phyloP scores from a whole-genome alignment of 2,113 vertebrate species.

The Psettodes erumei region DNA sequence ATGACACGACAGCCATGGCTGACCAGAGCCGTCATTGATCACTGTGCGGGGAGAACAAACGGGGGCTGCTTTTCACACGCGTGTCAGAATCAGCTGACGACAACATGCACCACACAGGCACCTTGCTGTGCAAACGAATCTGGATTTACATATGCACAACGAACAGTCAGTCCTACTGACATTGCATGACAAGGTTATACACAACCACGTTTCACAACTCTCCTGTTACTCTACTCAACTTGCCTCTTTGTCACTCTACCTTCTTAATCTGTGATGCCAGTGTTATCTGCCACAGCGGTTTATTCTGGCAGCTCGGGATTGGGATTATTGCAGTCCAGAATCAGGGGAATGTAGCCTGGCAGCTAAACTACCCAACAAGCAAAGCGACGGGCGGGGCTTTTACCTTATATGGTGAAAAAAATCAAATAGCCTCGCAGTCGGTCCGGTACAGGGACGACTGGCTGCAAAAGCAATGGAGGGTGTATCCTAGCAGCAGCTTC shows the following conservation, averaged over 20 bases:
- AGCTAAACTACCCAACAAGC: too few relatives aligned
- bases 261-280: too few relatives aligned
- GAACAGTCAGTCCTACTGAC: not conserved
- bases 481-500: not conserved
- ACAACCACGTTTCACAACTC: not conserved
- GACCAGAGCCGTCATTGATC: constrained; percentile 78
- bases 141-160: not conserved
- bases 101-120: not conserved
- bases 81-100: not conserved
- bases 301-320: not conserved
- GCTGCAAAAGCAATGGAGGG: constrained; percentile 2
- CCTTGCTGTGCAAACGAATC: not conserved
- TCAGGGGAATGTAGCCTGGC: too few relatives aligned
- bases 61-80: not conserved
- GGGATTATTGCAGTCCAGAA: too few relatives aligned
- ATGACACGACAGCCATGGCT: constrained; percentile 90
- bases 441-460: constrained; percentile 15
- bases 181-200: not conserved
- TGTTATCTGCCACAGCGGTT: not conserved
- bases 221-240: not conserved
- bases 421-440: not conserved
- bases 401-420: not conserved
- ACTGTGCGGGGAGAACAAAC: constrained; percentile 58
- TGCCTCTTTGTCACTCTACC: too few relatives aligned
- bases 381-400: not conserved